Evolutionary conservation across 2,113 vertebrate species (phyloP).

Genomic region (Platycercus adscitus): DNA sequence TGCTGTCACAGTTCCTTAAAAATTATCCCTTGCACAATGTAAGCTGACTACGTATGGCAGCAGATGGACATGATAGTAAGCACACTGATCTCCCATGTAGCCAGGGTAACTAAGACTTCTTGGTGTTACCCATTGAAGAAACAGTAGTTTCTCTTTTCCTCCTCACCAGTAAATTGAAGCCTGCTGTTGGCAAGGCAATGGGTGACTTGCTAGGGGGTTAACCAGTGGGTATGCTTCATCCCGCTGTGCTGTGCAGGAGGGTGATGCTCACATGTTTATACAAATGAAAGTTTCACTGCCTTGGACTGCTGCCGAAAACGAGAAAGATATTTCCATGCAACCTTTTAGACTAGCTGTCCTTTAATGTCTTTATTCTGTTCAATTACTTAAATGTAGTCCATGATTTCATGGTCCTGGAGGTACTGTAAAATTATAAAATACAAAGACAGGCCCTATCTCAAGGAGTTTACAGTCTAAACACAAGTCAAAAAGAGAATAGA

Average conservation of each 20-base stretch:
- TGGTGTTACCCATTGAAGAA: neutral
- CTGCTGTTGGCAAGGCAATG: neutral
- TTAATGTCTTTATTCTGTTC: constrained; percentile 17
- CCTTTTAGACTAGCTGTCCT: neutral
- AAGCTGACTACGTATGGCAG: neutral
- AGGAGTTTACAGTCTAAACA: constrained; percentile 25
- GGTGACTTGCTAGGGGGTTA: neutral
- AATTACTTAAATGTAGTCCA: neutral
- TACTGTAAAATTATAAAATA: constrained; percentile 8
- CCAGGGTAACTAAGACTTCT: neutral
- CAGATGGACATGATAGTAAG: neutral
- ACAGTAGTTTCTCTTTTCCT: neutral
- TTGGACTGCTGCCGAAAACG: neutral
- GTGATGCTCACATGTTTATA: neutral
- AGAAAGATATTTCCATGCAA: constrained; percentile 3
- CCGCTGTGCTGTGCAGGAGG: fast-evolving
- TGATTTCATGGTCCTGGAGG: constrained; percentile 10
- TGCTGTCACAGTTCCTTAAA: neutral
- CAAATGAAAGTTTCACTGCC: neutral
- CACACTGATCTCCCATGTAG: neutral
- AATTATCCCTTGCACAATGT: neutral
- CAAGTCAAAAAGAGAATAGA: constrained; percentile 4
- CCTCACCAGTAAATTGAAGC: neutral
- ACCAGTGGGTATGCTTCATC: neutral
- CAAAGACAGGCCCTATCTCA: neutral